Percentiles rank a stretch among this genome's conserved stretches.
Evolutionary conservation across 30 jellyfish, hydroid and myxozoan genomes (phyloP).

Genomic region (Chrysaora quinquecirrha): DNA sequence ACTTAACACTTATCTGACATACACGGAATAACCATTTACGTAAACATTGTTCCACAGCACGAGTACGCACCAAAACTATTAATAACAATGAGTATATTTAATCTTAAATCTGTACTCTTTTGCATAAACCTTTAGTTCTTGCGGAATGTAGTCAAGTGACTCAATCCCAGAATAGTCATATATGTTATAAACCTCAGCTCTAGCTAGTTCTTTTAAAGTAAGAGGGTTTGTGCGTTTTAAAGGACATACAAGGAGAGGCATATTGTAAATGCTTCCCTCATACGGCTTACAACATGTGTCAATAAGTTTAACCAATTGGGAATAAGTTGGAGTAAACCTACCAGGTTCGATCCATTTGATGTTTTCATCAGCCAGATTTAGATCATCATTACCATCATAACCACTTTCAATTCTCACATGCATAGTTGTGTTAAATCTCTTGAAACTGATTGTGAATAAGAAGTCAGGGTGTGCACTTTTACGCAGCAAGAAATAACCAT

Average conservation of each 20-base stretch:
- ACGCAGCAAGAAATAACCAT: constrained; percentile 61
- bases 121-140: constrained; percentile 32
- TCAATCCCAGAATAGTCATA: constrained; percentile 34
- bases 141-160: constrained; percentile 48
- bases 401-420: constrained; percentile 62
- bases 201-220: constrained; percentile 40
- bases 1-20: too few relatives aligned
- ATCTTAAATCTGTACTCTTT: constrained; percentile 36
- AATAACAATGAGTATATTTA: too few relatives aligned
- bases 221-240: constrained; percentile 32
- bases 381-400: constrained; percentile 15
- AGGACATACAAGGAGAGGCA: constrained; percentile 55
- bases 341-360: constrained; percentile 22
- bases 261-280: constrained; percentile 9
- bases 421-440: constrained; percentile 57
- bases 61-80: too few relatives aligned
- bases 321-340: constrained; percentile 40
- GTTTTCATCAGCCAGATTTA: constrained; percentile 12
- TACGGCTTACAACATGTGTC: constrained; percentile 36
- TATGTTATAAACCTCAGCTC: constrained; percentile 43
- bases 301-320: constrained; percentile 41
- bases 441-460: constrained; percentile 59
- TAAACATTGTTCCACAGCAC: too few relatives aligned
- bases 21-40: too few relatives aligned
- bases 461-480: constrained; percentile 70